Percentiles rank a stretch among this genome's conserved stretches.
Conservation (phyloP, 2,888 invertebrate species). For the Eupsilia transversa region DNA sequence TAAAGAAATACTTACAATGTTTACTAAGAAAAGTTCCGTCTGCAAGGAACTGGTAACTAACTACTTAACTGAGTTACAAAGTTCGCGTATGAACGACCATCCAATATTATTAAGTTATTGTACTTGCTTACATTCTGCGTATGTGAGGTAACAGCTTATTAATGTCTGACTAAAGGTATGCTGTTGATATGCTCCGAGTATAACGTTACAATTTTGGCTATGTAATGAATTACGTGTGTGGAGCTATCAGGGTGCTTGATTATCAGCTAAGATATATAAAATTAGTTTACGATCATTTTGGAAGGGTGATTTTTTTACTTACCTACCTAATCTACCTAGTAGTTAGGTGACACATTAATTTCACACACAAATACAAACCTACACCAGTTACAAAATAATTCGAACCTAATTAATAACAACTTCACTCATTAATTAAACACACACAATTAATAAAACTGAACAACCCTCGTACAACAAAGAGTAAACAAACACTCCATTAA, state of each 20-base stretch:
- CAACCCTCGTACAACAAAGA: conserved; percentile 10
- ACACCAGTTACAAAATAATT: not conserved
- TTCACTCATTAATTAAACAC: conserved; percentile 12
- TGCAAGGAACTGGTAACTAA: conserved; percentile 63
- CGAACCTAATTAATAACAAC: not conserved
- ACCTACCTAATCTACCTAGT: not conserved
- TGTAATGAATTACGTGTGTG: conserved; percentile 29
- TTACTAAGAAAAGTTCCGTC: conserved; percentile 68
- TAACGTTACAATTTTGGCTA: conserved; percentile 50
- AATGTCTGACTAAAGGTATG: conserved; percentile 43
- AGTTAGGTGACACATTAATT: not conserved
- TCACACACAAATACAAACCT: not conserved
- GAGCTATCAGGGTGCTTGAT: conserved; percentile 6
- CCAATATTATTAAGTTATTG: conserved; percentile 64
- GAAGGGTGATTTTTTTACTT: not conserved
- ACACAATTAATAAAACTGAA: conserved; percentile 18
- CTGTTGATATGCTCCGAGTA: conserved; percentile 33
- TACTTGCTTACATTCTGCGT: conserved; percentile 53
- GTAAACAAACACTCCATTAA: conserved; percentile 39
- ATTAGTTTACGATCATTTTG: not conserved
- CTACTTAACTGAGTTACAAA: conserved; percentile 66
- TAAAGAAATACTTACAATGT: conserved; percentile 61
- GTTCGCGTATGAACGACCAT: conserved; percentile 63
- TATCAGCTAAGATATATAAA: conserved; percentile 3
- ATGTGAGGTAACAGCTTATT: conserved; percentile 45